Percentiles rank a stretch among this genome's conserved stretches.
Conservation (phyloP, 2,888 invertebrate species). For the Octonoba sinensis region DNA sequence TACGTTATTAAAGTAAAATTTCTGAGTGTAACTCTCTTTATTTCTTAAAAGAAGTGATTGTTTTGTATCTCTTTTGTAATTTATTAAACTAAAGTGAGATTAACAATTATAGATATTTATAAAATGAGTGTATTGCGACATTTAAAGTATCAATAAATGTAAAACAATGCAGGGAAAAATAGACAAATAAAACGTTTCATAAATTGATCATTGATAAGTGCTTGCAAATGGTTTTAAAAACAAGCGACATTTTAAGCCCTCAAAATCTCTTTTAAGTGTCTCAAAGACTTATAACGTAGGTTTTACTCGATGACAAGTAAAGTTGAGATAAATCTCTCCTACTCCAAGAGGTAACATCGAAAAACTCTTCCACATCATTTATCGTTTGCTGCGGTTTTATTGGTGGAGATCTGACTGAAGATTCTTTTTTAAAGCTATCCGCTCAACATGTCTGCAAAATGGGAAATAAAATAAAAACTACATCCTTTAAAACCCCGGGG, state of each 20-base stretch:
- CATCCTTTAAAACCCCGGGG: slow-evolving; percentile 60
- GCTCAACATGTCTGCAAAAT: slow-evolving; percentile 28
- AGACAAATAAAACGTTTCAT: too few relatives aligned
- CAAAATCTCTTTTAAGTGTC: slow-evolving; percentile 62
- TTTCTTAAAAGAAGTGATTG: background rate
- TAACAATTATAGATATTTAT: background rate
- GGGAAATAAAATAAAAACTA: slow-evolving; percentile 50
- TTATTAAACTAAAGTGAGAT: background rate
- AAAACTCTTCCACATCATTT: slow-evolving; percentile 64
- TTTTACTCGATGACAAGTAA: slow-evolving; percentile 60
- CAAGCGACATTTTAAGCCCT: slow-evolving; percentile 56
- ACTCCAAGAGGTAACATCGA: slow-evolving; percentile 52
- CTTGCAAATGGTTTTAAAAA: too few relatives aligned
- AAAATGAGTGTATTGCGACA: too few relatives aligned
- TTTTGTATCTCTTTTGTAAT: background rate
- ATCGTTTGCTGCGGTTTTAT: slow-evolving; percentile 64
- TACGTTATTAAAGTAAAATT: too few relatives aligned
- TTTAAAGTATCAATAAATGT: too few relatives aligned
- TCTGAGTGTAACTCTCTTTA: too few relatives aligned
- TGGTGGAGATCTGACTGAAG: slow-evolving; percentile 55
- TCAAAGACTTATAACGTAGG: slow-evolving; percentile 53
- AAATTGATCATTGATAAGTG: too few relatives aligned
- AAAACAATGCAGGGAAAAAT: too few relatives aligned
- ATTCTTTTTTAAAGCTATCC: slow-evolving; percentile 57
- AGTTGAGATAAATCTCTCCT: slow-evolving; percentile 64